Percentiles rank a stretch among this genome's conserved stretches.
Evolutionary conservation across 2,888 invertebrate species (phyloP).

Genomic region (Branchellion lobata): DNA sequence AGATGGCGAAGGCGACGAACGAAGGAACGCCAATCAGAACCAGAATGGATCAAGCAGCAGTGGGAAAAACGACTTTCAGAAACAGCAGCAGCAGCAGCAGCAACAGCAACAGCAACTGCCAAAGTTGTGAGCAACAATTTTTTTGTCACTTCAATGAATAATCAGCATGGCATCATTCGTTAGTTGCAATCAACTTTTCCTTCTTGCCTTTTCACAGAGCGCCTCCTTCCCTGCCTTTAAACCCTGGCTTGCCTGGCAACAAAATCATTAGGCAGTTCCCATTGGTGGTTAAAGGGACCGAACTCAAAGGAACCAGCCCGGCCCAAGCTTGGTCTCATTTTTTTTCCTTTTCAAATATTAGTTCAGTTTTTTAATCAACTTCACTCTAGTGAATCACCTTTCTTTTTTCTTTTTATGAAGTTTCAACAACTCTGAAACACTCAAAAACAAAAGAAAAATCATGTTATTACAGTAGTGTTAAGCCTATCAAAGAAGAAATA

Average conservation of each 20-base stretch:
- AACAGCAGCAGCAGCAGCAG: neutral
- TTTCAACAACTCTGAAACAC: neutral
- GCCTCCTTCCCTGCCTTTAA: slow-evolving; percentile 30
- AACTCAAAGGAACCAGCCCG: slow-evolving; percentile 19
- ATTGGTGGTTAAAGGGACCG: slow-evolving; percentile 33
- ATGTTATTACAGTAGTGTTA: slow-evolving; percentile 4
- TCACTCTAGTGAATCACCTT: neutral
- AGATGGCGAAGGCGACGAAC: slow-evolving; percentile 29
- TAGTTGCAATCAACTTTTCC: neutral
- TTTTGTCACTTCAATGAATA: no score
- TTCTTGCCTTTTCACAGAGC: slow-evolving; percentile 11
- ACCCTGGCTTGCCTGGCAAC: slow-evolving; percentile 37
- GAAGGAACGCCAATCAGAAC: slow-evolving; percentile 36
- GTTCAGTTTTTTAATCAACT: neutral
- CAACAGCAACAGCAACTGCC: neutral
- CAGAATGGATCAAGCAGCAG: neutral
- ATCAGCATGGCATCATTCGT: neutral
- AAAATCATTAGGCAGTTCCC: slow-evolving; percentile 37
- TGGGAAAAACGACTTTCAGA: no score
- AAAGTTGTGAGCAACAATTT: neutral
- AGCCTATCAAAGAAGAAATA: neutral
- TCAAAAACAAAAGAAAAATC: no score
- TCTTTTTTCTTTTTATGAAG: neutral
- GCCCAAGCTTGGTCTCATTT: neutral
- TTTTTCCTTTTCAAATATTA: neutral